phyloP scores from a whole-genome alignment of 2,797 vertebrate genomes.

The Aplochiton taeniatus region DNA sequence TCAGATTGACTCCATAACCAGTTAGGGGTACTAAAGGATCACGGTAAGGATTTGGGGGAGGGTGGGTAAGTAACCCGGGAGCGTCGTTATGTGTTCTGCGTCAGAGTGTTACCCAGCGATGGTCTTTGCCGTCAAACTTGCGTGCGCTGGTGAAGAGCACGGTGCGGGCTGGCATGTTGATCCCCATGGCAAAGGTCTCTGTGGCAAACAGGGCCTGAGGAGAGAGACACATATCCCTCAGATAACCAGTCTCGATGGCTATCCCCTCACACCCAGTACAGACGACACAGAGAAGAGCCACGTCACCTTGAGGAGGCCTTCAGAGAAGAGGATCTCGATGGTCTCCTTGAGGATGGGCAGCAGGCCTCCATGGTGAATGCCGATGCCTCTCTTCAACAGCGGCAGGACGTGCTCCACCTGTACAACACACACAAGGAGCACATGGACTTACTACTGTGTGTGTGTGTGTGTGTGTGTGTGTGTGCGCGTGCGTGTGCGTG shows the following conservation, averaged over 20 bases:
- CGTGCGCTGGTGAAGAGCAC: slow-evolving; percentile 96
- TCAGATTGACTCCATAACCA: slow-evolving; percentile 21
- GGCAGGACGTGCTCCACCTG: slow-evolving; percentile 98
- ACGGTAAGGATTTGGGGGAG: neutral
- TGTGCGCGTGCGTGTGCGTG: neutral
- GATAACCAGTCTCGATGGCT: neutral
- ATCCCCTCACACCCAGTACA: too few relatives aligned
- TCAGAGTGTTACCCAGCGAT: slow-evolving; percentile 87
- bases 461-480: neutral
- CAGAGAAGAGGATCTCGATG: slow-evolving; percentile 97
- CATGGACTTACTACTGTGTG: neutral
- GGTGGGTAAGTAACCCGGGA: neutral
- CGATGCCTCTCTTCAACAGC: slow-evolving; percentile 92
- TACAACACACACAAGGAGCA: slow-evolving; percentile 6
- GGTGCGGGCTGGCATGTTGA: slow-evolving; percentile 98
- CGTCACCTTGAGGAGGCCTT: slow-evolving; percentile 93
- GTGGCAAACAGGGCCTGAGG: slow-evolving; percentile 94
- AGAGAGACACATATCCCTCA: slow-evolving; percentile 1
- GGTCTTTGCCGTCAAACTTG: slow-evolving; percentile 96
- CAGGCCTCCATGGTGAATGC: slow-evolving; percentile 95
- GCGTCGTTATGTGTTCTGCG: slow-evolving; percentile 5
- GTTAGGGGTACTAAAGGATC: too few relatives aligned
- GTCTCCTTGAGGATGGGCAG: slow-evolving; percentile 98
- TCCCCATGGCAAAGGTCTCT: slow-evolving; percentile 98
- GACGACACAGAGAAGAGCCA: neutral